phyloP scores from a whole-genome alignment of 2,797 vertebrate genomes.

The Hyperoplus immaculatus region DNA sequence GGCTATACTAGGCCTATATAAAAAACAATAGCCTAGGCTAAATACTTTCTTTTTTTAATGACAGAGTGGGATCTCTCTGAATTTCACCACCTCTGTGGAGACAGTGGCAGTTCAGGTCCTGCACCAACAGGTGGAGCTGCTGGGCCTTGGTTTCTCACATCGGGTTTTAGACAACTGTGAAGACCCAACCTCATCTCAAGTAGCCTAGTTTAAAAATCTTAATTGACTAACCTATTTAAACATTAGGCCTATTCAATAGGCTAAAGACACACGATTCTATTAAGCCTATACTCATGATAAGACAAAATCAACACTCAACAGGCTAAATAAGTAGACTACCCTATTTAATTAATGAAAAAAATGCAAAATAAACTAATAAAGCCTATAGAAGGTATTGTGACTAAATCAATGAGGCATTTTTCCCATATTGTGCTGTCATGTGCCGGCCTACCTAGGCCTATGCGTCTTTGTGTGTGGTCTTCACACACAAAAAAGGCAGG shows the following conservation, averaged over 20 bases:
- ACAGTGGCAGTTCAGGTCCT: neutral
- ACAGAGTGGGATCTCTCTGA: neutral
- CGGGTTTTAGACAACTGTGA: neutral
- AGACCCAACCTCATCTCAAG: neutral
- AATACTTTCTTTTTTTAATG: neutral
- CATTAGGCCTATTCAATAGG: neutral
- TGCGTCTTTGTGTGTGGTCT: conserved; percentile 18
- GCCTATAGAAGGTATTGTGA: no score
- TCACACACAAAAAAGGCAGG: conserved; percentile 10
- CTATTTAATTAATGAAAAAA: no score
- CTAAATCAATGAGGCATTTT: conserved; percentile 4
- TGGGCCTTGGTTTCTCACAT: neutral
- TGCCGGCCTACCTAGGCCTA: neutral
- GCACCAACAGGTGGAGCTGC: conserved; percentile 50
- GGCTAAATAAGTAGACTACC: no score
- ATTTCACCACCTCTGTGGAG: neutral
- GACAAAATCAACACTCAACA: no score
- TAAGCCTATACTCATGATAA: no score
- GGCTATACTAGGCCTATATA: no score
- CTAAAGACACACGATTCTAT: no score
- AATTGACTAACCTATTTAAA: neutral
- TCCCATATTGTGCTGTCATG: conserved; percentile 8
- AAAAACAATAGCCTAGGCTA: no score
- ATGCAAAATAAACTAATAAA: no score
- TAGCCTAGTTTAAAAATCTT: neutral